phyloP scores from a whole-genome alignment of 2,888 invertebrate species.

The Smittia aterrima region DNA sequence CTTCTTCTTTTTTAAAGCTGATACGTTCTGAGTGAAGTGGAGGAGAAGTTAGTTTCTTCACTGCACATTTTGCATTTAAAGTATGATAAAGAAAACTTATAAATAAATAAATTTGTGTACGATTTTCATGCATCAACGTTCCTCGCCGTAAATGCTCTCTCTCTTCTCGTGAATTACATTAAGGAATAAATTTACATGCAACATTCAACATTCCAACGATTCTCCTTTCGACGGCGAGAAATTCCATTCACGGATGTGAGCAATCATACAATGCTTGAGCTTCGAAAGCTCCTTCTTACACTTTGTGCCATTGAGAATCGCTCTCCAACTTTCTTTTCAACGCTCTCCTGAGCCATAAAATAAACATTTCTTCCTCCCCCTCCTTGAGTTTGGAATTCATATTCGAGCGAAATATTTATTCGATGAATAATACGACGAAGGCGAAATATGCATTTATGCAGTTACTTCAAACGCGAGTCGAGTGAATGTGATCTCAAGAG shows the following conservation, averaged over 20 bases:
- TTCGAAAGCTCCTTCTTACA: conserved; percentile 27
- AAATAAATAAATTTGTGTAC: conserved; percentile 8
- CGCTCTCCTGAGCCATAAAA: conserved; percentile 19
- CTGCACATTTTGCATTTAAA: conserved; percentile 1
- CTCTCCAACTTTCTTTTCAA: not conserved
- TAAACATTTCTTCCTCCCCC: not conserved
- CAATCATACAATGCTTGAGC: conserved; percentile 29
- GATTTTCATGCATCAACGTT: not conserved
- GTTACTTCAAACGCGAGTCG: too few species aligned
- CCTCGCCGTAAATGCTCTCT: not conserved
- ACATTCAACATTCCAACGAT: not conserved
- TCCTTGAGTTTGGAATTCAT: not conserved
- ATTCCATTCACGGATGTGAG: conserved; percentile 17
- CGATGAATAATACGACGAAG: conserved; percentile 31
- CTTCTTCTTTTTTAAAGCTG: not conserved
- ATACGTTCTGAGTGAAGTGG: not conserved
- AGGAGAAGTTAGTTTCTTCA: not conserved
- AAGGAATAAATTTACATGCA: conserved; percentile 8
- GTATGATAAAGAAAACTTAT: not conserved
- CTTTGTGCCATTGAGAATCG: not conserved
- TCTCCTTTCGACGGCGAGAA: not conserved
- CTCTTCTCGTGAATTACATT: not conserved
- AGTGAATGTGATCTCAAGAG: too few species aligned
- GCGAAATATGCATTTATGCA: conserved; percentile 29
- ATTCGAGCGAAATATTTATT: conserved; percentile 23